Evolutionary conservation across 2,888 invertebrate genomes (phyloP).

Genomic region (Alloscopus bannaensis): DNA sequence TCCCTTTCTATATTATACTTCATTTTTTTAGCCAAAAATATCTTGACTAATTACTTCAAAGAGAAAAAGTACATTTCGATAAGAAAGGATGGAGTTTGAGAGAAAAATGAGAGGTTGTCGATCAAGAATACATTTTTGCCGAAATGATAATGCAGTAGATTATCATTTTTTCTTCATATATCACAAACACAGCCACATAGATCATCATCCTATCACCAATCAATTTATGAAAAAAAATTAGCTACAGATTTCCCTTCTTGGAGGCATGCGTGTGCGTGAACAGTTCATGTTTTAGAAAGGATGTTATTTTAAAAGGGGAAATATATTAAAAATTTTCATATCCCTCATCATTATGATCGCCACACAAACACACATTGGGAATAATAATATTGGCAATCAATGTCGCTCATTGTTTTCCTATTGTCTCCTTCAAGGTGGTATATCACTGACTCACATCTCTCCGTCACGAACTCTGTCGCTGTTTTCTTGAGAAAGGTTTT

Average conservation of each 20-base stretch:
- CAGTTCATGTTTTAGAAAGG: conserved; percentile 33
- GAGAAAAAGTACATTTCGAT: neutral
- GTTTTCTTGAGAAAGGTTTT: conserved; percentile 14
- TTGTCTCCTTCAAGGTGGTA: conserved; percentile 44
- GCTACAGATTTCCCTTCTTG: conserved; percentile 38
- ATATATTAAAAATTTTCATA: no score
- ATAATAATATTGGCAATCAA: conserved; percentile 43
- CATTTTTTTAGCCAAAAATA: conserved; percentile 3
- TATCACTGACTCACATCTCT: conserved; percentile 33
- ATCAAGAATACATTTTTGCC: conserved; percentile 22
- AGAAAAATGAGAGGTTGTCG: conserved; percentile 33
- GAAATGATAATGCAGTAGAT: conserved; percentile 33
- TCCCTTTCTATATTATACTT: conserved; percentile 3
- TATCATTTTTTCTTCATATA: neutral
- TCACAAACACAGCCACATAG: no score
- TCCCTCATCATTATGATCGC: no score
- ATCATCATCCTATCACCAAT: no score
- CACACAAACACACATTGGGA: no score
- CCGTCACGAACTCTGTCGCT: conserved; percentile 35
- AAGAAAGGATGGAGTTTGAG: conserved; percentile 29
- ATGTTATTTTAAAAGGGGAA: no score
- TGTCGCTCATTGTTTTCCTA: conserved; percentile 53
- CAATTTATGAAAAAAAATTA: neutral
- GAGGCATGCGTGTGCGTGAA: conserved; percentile 32
- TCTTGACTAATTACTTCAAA: conserved; percentile 10